Percentiles rank a stretch among this genome's conserved stretches.
Evolutionary conservation across 2,888 invertebrate species (phyloP).

Genomic region (Globia sparganii): DNA sequence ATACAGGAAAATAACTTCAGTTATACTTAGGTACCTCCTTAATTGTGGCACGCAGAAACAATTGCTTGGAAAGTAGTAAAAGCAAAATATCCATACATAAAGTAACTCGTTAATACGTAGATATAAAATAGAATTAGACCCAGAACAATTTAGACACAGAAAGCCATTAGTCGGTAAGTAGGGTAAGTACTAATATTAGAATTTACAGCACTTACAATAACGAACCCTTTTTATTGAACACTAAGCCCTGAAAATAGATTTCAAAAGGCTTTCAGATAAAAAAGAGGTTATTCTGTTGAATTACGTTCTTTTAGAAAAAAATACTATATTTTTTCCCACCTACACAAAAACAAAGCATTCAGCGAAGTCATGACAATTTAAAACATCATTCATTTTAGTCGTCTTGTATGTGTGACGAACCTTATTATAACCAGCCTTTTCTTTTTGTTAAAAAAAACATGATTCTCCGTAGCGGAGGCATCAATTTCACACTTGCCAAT

Average conservation of each 20-base stretch:
- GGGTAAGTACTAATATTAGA: constrained; percentile 21
- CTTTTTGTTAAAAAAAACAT: constrained; percentile 17
- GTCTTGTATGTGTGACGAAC: background rate
- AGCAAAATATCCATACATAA: background rate
- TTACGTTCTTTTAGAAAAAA: background rate
- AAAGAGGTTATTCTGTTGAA: background rate
- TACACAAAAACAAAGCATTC: background rate
- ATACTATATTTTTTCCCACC: no score
- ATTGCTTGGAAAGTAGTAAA: background rate
- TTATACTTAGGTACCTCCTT: constrained; percentile 5
- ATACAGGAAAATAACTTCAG: constrained; percentile 47
- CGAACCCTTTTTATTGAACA: constrained; percentile 34
- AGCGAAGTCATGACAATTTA: background rate
- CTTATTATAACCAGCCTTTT: background rate
- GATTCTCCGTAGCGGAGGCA: constrained; percentile 5
- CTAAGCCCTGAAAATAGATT: constrained; percentile 11
- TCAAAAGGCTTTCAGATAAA: constrained; percentile 11
- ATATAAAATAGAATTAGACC: constrained; percentile 10
- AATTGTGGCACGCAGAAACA: constrained; percentile 6
- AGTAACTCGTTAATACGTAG: constrained; percentile 8
- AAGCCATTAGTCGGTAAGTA: constrained; percentile 20
- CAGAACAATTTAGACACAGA: constrained; percentile 11
- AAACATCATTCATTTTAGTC: background rate
- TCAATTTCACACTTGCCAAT: constrained; percentile 51
- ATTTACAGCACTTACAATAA: constrained; percentile 9